Base-by-base conservation (phyloP, 2,888 invertebrate genomes). In the Notocelia uddmanniana region DNA sequence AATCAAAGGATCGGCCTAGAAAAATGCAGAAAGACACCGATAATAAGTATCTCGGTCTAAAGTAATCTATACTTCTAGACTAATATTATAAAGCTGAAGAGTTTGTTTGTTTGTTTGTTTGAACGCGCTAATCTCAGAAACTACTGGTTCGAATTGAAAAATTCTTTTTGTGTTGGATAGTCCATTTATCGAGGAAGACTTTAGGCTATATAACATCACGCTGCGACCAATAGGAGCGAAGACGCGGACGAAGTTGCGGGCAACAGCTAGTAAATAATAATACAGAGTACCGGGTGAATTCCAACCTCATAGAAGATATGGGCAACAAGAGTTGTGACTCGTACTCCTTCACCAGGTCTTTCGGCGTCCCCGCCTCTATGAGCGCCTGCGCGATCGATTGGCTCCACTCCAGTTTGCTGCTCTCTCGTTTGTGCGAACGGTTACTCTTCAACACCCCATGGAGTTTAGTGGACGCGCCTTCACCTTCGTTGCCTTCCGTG, bases 381-480 rank as follows among this genome's bases (percentile, higher is more conserved):
- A 13, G 1, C 10, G 18, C n/a, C 34, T 58, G 18, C 11, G 10
- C 18, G 34, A 37, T 11, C 0, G 15, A 15, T 19, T 59, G 21
- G 3, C n/a, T n/a, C 59, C 59, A 59, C 8, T 10, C 41, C 15
- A 23, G n/a, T n/a, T 21, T 59, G n/a, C 9, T 37, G 41, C 58
- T 58, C 19, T 37, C 37, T 31, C 59, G 59, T 41, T 21, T 41
- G 23, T 59, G 59, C 10, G 41, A 23, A 15, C 6, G 21, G 1
- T 10, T 23, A 21, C 15, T 37, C n/a, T 59, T 59, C 41, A 59
- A 23, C 9, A 59, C 59, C 23, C 59, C 59, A 18, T 59, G 59
- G 41, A 59, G 21, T 45, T 59, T 59, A n/a, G 37, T 6, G 41
- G 21, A 18, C 9, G 23, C 1, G 23, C 1, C 41, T 9, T 41